Evolutionary conservation across 2,113 vertebrate species (phyloP), one percentile per base, ranked within the genome.

Genomic region (Eublepharis macularius): DNA sequence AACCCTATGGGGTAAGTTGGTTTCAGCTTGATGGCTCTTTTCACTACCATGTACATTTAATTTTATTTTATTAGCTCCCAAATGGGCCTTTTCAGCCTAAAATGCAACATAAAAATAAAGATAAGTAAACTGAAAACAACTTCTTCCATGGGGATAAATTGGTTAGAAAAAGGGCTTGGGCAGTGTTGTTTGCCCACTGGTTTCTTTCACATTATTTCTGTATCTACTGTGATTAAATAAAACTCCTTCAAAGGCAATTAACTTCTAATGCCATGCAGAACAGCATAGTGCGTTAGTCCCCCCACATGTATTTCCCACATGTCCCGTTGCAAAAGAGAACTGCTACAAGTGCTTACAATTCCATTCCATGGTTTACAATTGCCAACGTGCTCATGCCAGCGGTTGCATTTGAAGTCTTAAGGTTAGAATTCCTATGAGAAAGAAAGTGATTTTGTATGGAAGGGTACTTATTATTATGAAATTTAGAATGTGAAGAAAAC

Each of bases 401-500:
- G 39, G 51, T 76, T 26, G 87, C 76, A 77, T 4, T 3, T 86
- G 19, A 63, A 87, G 77, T 29, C 82, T 69, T 84, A 91, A 89
- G 91, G 90, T 90, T 82, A 93, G 84, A 89, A 83, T 83, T 83
- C 24, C 12, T 14, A 14, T 16, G 39, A 65, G 45, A 76, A 86
- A 88, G 82, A 86, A 34, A 73, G 10, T 9, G 24, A 36, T 54
- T 90, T 85, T 72, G 78, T 73, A 76, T 43, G 41, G 17, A 84
- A 83, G 70, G 60, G 49, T 63, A 4, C 6, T 78, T 77, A 84
- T 69, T 80, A 87, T 54, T 45, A 89, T 0, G 49, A 57, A 66
- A 75, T 85, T 93, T 90, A 70, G 83, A 76, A 85, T 89, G 82
- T 0, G 70, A 76, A 24, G 63, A 68, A 88, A 93, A 94, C 87